Base-by-base conservation (phyloP, 37 sponge, comb jelly and placozoan species). In the Petrosia ficiformis region DNA sequence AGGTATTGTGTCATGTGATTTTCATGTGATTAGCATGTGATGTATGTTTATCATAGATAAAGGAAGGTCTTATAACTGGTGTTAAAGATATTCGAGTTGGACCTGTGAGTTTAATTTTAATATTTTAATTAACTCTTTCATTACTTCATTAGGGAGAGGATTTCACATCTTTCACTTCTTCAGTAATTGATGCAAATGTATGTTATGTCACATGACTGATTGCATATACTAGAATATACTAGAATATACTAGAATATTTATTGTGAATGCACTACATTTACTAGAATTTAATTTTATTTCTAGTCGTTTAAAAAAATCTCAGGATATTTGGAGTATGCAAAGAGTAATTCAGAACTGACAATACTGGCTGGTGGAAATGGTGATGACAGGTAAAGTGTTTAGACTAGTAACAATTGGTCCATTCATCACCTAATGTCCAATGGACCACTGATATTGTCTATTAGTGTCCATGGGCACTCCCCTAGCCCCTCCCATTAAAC, bases 101-200 rank as follows among this genome's bases (percentile, higher is more conserved):
- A 1, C 69, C 90, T 1, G 96, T 86, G 42, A 80, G 81, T 76
- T 2, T 39, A 1, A 36, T 6, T 22, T n/a, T 16, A n/a, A 8
- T 67, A 6, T 67, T 76, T 74, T 3, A 22, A 22, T 4, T 24
- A 6, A 81, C 5, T 2, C 16, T n/a, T 41, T 19, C 28, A 5
- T 29, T 71, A 72, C 19, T 24, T 30, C 19, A 22, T 3, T 32
- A 88, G 89, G 82, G 87, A 26, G 98, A 97, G 59, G 98, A 97
- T 42, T 83, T 86, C 60, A 68, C 86, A 1, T 75, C 90, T 30
- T 97, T 92, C 79, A 84, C 80, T 4, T 87, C 98, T 33, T 95
- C 95, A 40, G 95, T 97, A 29, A 97, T 97, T 58, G 98, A 97
- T 74, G 81, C 77, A 36, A 80, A 79, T 2, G 90, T 88, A 66